A percentile compares a stretch with the other conserved stretches of the same genome.
phyloP scores from a whole-genome alignment of 2,888 invertebrate genomes.

The Platerodrilus igneus region DNA sequence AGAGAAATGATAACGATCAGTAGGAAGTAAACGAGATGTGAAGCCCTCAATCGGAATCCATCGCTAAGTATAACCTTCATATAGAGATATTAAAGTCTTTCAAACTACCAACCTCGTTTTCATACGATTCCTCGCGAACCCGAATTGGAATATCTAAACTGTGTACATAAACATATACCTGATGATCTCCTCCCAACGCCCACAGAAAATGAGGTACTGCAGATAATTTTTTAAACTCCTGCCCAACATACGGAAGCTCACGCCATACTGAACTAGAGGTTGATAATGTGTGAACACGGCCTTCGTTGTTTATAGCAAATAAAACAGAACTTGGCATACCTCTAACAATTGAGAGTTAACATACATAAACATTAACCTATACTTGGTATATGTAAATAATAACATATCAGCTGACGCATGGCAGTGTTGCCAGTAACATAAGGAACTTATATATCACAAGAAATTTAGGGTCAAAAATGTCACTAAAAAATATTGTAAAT shows the following conservation, averaged over 20 bases:
- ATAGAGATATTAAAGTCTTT: conserved; percentile 12
- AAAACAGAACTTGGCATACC: conserved; percentile 67
- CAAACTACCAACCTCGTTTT: conserved; percentile 67
- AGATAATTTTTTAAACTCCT: conserved; percentile 85
- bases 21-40: conserved; percentile 75
- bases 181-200: conserved; percentile 91
- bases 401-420: too few species aligned
- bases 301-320: conserved; percentile 83
- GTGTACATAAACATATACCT: conserved; percentile 87
- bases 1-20: conserved; percentile 83
- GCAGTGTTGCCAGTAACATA: too few species aligned
- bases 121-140: conserved; percentile 84
- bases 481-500: too few species aligned
- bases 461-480: too few species aligned
- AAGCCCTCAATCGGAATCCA: conserved; percentile 91
- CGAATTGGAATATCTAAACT: conserved; percentile 86
- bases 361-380: too few species aligned
- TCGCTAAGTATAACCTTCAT: conserved; percentile 51
- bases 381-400: too few species aligned
- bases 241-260: conserved; percentile 77
- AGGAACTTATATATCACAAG: too few species aligned
- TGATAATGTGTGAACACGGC: conserved; percentile 79
- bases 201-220: conserved; percentile 82
- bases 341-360: too few species aligned
- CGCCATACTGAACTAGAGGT: conserved; percentile 80